Evolutionary conservation across 1,140 invertebrate species (phyloP), one percentile per base, ranked within the genome.

Genomic region (Brachionus koreanus): DNA sequence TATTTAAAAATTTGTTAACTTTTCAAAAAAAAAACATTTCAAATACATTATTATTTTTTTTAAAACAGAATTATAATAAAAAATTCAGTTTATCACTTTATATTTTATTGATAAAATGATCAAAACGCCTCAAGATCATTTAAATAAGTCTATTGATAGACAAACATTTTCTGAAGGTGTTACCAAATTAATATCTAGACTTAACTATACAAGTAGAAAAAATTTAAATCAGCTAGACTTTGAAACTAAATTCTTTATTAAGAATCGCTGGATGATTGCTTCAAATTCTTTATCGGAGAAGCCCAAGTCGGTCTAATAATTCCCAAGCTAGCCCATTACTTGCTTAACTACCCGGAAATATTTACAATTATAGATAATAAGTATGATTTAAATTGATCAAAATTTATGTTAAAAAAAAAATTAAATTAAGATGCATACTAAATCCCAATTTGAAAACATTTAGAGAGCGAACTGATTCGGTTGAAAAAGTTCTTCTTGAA

Each of bases 221-320:
- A 10, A 46, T 69, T 69, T 69, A n/a, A n/a, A n/a, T n/a, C n/a
- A 39, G 6, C 16, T n/a, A 13, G 5, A 65, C 6, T 35, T 33
- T 33, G 5, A n/a, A 37, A 37, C 23, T 69, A 65, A 37, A 10
- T 16, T 69, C n/a, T 16, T 3, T 37, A 9, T 37, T 7, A 7
- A 69, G 65, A 37, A 69, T 69, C 65, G 3, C 10, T 39, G 37
- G 13, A 37, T 23, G 29, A 46, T 23, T 46, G 23, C 42, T 74
- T 23, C 25, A 74, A 25, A 46, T 95, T 96, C 88, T 90, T 94
- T 83, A 92, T 95, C 19, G 93, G 93, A 86, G 93, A 93, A 67
- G 91, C 92, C 85, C 94, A 95, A 91, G 93, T 96, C 65, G 95
- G 95, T 49, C 89, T 96, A 52, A 91, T 97, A 81, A 90, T 92